A percentile compares a stretch with the other conserved stretches of the same genome.
These are phyloP conservation scores for Muscicapa adusta DNA, from an alignment of 2,113 vertebrate genomes.

Conservation along the genomic window DNA sequence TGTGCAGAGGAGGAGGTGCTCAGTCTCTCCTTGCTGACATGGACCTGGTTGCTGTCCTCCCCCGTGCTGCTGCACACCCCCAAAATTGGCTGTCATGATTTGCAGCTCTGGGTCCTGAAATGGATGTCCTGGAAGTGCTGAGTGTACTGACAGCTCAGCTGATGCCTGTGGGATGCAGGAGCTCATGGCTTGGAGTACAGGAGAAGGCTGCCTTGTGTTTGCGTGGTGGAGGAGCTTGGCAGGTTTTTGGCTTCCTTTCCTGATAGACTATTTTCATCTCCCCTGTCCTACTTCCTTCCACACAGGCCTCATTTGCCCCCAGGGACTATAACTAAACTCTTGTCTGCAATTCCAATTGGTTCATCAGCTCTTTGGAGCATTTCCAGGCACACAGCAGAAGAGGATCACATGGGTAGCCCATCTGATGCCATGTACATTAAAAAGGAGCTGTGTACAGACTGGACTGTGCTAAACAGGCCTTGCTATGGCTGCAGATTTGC, in stretches of 20 bases:
- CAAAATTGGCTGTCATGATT: not conserved
- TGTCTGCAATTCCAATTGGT: conserved; percentile 33
- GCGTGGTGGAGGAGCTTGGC: not conserved
- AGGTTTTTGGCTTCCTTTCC: conserved; percentile 46
- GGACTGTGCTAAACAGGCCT: not conserved
- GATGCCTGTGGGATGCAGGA: conserved; percentile 17
- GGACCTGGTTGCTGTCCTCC: not conserved
- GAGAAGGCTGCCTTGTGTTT: conserved; percentile 23
- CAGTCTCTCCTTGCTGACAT: not conserved
- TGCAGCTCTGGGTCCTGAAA: not conserved
- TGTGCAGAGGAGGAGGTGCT: not conserved
- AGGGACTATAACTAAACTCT: conserved; percentile 40
- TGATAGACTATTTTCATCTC: conserved; percentile 60
- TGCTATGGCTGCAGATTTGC: not conserved
- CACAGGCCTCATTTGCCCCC: conserved; percentile 19
- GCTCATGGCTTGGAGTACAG: not conserved
- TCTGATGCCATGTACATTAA: conserved; percentile 25
- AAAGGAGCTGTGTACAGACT: not conserved
- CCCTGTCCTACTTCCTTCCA: conserved; percentile 52
- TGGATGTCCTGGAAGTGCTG: conserved; percentile 32
- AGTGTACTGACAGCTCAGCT: conserved; percentile 37
- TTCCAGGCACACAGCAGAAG: conserved; percentile 43
- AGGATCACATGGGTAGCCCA: conserved; percentile 5
- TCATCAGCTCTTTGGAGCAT: conserved; percentile 39
- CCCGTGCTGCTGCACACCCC: not conserved